Evolutionary conservation across 2,797 vertebrate genomes (phyloP), one percentile per base, ranked within the genome.

Genomic region (Distichodus sexfasciatus): DNA sequence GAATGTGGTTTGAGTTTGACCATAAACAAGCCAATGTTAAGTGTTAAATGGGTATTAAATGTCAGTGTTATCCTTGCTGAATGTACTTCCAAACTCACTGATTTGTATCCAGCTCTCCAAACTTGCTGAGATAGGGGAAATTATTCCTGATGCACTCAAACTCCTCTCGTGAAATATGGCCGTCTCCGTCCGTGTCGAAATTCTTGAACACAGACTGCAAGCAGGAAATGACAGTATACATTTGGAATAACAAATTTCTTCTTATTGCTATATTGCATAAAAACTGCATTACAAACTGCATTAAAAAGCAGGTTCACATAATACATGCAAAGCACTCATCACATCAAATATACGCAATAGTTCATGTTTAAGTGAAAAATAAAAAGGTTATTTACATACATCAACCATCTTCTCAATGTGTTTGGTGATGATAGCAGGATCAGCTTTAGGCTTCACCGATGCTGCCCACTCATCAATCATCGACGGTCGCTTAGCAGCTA

Each of bases 371-470:
- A 10, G 8, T 4, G 4, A 35, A 35, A 35, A 35, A 4, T 10
- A 35, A 4, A 4, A 40, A 60, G 1, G 3, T 44, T 31, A 48
- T 26, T 38, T 2, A 29, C 84, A 70, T 77, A 91, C 91, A 82
- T 96, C 95, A 68, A 97, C 94, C 94, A 97, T 96, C 87, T 95
- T 95, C 83, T 95, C 93, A 0, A 96, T 96, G 89, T 97, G 95
- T 7, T 92, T 94, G 72, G 87, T 92, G 84, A 97, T 86, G 29
- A 96, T 64, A 0, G 89, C 91, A 0, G 94, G 94, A 77, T 96
- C 91, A 0, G 94, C 90, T 81, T 91, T 96, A 59, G 95, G 93
- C 58, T 95, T 95, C 76, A 94, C 92, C 0, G 91, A 92, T 0
- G 92, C 88, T 0, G 93, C 89, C 95, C 94, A 97, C 66, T 95